Evolutionary conservation across 2,113 vertebrate genomes (phyloP).

Genomic region (Gasterosteus aculeatus): DNA sequence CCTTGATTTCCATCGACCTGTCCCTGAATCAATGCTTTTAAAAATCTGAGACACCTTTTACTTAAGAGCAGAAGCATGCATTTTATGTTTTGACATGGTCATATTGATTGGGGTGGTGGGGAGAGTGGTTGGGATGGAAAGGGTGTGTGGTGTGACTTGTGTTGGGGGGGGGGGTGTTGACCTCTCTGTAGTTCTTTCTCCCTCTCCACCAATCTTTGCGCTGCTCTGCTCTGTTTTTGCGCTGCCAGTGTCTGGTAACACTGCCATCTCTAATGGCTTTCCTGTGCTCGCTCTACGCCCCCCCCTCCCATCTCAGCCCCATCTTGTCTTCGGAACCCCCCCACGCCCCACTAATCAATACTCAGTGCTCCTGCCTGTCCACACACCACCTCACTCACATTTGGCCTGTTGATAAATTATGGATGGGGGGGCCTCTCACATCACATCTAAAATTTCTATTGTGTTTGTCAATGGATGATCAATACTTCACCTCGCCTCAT

Average conservation of each 20-base stretch:
- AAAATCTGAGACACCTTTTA: conserved; percentile 97
- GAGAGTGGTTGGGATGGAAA: conserved; percentile 54
- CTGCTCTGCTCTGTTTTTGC: conserved; percentile 56
- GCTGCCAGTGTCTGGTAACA: conserved; percentile 86
- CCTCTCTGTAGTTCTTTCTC: conserved; percentile 59
- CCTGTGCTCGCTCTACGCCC: conserved; percentile 82
- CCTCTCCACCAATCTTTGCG: conserved; percentile 58
- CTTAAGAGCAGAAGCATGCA: conserved; percentile 98
- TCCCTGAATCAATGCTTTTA: conserved; percentile 97
- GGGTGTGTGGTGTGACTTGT: conserved; percentile 47
- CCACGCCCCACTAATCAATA: conserved; percentile 89
- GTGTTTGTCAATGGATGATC: conserved; percentile 92
- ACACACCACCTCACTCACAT: conserved; percentile 91
- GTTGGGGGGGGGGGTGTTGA: conserved; percentile 33
- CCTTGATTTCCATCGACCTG: conserved; percentile 92
- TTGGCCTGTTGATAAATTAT: conserved; percentile 93
- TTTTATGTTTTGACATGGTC: conserved; percentile 97
- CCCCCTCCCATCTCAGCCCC: conserved; percentile 66
- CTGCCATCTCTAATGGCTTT: conserved; percentile 95
- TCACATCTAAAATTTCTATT: conserved; percentile 94
- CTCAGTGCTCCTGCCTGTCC: conserved; percentile 79
- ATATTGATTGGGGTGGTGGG: conserved; percentile 88
- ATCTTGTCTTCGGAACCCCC: conserved; percentile 55
- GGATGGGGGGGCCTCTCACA: conserved; percentile 86
- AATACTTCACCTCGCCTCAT: conserved; percentile 87